Evolutionary conservation across 1,140 invertebrate species (phyloP).

Genomic region (Trigoniulus corallinus): DNA sequence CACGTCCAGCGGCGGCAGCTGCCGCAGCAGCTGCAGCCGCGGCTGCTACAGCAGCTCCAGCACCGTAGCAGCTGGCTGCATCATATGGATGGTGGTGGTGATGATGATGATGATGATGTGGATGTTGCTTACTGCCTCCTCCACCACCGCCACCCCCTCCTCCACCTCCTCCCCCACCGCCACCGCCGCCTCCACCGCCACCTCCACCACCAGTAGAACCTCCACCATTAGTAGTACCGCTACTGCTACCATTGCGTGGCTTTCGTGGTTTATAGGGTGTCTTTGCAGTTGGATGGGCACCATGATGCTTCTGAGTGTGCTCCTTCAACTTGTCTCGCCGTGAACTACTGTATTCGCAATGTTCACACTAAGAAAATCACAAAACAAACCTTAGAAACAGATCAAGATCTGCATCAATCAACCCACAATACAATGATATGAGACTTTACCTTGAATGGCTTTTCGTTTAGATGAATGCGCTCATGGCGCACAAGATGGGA

Average conservation of each 20-base stretch:
- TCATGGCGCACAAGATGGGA: conserved; percentile 45
- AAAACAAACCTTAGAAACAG: conserved; percentile 3
- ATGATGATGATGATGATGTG: background rate
- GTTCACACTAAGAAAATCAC: conserved; percentile 27
- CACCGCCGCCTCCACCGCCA: background rate
- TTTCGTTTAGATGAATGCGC: conserved; percentile 41
- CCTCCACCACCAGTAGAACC: background rate
- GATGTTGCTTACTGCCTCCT: background rate
- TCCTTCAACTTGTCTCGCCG: conserved; percentile 49
- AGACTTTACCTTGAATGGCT: conserved; percentile 32
- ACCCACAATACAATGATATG: background rate
- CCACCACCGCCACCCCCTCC: background rate
- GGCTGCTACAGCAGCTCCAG: background rate
- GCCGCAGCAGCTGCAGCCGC: background rate
- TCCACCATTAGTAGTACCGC: background rate
- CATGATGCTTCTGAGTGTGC: conserved; percentile 43
- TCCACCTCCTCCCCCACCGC: background rate
- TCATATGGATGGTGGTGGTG: background rate
- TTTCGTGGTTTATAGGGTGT: conserved; percentile 32
- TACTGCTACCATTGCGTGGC: background rate
- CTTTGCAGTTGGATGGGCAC: conserved; percentile 33
- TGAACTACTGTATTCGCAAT: conserved; percentile 45
- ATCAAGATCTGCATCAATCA: conserved; percentile 33
- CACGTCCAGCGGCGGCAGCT: background rate
- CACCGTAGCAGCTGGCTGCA: background rate